Percentiles rank a stretch among this genome's conserved stretches.
Evolutionary conservation across 2,888 invertebrate species (phyloP).

Genomic region (Glomeris marginata): DNA sequence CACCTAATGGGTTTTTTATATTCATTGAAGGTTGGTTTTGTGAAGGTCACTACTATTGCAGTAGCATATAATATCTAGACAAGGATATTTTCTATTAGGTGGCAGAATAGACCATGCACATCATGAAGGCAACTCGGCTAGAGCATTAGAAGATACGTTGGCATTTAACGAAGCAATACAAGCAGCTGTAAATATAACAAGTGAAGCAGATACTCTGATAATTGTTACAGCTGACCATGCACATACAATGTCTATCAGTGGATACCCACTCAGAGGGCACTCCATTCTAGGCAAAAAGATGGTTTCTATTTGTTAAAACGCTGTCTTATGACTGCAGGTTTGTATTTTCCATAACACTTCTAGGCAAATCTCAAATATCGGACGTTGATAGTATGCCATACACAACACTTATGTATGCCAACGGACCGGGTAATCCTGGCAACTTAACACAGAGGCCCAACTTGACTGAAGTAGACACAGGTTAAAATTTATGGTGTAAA

Average conservation of each 20-base stretch:
- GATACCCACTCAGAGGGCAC: conserved; percentile 53
- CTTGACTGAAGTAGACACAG: conserved; percentile 22
- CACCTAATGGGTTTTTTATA: conserved; percentile 53
- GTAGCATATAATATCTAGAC: not conserved
- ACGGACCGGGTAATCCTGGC: conserved; percentile 65
- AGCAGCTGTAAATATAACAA: conserved; percentile 42
- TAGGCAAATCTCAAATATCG: conserved; percentile 43
- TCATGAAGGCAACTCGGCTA: conserved; percentile 46
- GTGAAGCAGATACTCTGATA: conserved; percentile 53
- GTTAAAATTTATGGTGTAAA: not conserved
- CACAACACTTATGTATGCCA: conserved; percentile 58
- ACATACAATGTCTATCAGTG: conserved; percentile 58
- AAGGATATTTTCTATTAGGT: too few relatives aligned
- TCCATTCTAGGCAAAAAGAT: conserved; percentile 46
- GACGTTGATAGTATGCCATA: conserved; percentile 60
- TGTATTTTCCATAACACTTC: not conserved
- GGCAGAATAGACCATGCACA: conserved; percentile 68
- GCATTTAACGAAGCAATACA: conserved; percentile 56
- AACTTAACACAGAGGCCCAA: too few relatives aligned
- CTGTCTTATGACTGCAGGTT: not conserved
- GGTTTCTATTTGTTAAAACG: not conserved
- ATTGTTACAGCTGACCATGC: conserved; percentile 66
- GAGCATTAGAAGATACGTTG: conserved; percentile 62
- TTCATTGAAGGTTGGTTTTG: conserved; percentile 40
- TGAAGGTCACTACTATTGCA: too few relatives aligned